These are phyloP conservation scores for Eutolmus rufibarbis DNA, from an alignment of 2,888 invertebrate genomes.

Conservation along the genomic window DNA sequence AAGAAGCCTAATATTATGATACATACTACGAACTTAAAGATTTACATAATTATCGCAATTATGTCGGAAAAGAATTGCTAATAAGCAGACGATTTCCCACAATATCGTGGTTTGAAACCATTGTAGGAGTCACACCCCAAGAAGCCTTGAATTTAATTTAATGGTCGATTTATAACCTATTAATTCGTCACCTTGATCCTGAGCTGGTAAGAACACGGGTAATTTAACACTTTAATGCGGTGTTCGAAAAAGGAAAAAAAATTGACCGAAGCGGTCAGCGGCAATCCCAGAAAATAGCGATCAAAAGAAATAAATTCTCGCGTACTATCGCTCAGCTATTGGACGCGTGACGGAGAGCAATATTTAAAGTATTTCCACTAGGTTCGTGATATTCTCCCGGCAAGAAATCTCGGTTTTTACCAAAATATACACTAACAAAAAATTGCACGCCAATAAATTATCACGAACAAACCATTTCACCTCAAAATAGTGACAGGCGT, in stretches of 20 bases:
- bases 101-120: not conserved
- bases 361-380: not conserved
- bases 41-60: not conserved
- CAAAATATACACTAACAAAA: not conserved
- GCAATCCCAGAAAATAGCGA: not conserved
- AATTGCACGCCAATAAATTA: not conserved
- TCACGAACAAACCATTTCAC: not conserved
- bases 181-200: constrained; percentile 8
- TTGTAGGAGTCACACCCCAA: not conserved
- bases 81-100: not conserved
- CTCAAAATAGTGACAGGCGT: not conserved
- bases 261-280: not conserved
- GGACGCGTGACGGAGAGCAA: not conserved
- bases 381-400: not conserved
- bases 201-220: not conserved
- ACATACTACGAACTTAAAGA: not conserved
- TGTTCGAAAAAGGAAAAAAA: not conserved
- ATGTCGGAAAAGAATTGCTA: not conserved
- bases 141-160: not conserved
- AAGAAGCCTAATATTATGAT: not conserved
- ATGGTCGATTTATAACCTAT: not conserved
- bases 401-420: not conserved
- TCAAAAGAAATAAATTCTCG: not conserved
- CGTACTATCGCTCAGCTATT: not conserved
- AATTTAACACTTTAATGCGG: constrained; percentile 13